These are phyloP conservation scores for Himantopus leucocephalus DNA, from an alignment of 2,113 vertebrate species.

Conservation along the genomic window DNA sequence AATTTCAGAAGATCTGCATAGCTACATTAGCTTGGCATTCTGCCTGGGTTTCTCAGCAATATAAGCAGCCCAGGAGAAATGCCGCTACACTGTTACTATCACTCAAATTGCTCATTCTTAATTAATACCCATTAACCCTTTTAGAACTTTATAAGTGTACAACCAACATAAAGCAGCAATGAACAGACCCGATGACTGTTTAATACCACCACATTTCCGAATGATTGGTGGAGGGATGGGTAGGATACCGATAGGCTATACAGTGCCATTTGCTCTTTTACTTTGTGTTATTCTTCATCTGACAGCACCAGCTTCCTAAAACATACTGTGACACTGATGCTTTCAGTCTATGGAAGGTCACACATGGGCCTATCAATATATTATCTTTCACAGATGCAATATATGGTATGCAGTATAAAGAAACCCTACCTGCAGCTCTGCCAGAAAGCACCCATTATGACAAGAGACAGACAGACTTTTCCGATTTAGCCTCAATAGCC, in stretches of 20 bases:
- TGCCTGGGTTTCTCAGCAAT: neutral
- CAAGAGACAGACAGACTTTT: neutral
- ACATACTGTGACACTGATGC: neutral
- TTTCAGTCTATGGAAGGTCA: neutral
- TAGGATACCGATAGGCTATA: neutral
- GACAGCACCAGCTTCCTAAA: neutral
- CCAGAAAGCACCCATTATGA: neutral
- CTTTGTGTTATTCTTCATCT: neutral
- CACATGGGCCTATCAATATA: neutral
- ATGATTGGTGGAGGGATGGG: rapidly evolving
- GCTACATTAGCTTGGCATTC: neutral
- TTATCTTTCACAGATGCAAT: neutral
- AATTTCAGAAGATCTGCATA: neutral
- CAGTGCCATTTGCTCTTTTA: neutral
- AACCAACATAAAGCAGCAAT: neutral
- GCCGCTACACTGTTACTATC: neutral
- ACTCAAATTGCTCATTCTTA: neutral
- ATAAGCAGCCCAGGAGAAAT: neutral
- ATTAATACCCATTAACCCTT: neutral
- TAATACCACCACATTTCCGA: neutral
- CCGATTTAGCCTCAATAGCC: neutral
- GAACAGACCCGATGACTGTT: neutral
- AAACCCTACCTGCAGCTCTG: neutral
- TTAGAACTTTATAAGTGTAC: neutral
- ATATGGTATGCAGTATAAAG: neutral